Evolutionary conservation across 2,797 vertebrate genomes (phyloP), one percentile per base, ranked within the genome.

Genomic region (Poeciliopsis paucimaculata): DNA sequence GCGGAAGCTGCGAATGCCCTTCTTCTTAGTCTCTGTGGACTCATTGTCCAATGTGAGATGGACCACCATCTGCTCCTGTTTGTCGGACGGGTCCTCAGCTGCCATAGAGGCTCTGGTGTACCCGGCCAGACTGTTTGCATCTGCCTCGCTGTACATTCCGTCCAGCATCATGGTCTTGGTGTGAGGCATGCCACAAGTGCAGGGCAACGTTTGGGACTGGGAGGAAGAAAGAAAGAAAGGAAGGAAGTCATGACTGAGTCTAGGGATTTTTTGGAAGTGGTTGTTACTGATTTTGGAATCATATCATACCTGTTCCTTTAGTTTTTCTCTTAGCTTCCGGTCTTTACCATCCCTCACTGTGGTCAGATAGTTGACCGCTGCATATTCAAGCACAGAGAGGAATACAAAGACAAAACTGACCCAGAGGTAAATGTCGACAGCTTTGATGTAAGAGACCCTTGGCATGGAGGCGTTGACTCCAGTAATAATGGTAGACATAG

Each of bases 121-220:
- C n/a, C 96, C 97, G 2, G 97, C 96, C 92, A 98, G 92, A 87
- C 97, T 98, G 93, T 97, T 97, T 88, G 94, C 94, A 20, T 98
- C 97, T 1, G 96, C 96, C 74, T 98, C 97, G 28, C 96, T 97
- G 93, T 94, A 98, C 11, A 96, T 96, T 81, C 97, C 97, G 60
- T 98, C 96, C 84, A 98, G 89, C 95, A 96, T 96, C 96, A 98
- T 96, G 83, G 96, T 96, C 95, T 95, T 97, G 0, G 96, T 92
- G 60, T 96, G 96, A 86, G 96, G 93, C 90, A 97, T 96, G 89
- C 96, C 97, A 84, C 97, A 98, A 0, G 93, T 93, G 87, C 98
- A 97, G 0, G 97, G 94, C 18, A 97, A 93, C 0, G 83, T 72
- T 80, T 93, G 92, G 16, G 87, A 84, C 81, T 90, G 39, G 92